Base-by-base conservation (phyloP, 2,113 vertebrate genomes). In the Abramis brama region DNA sequence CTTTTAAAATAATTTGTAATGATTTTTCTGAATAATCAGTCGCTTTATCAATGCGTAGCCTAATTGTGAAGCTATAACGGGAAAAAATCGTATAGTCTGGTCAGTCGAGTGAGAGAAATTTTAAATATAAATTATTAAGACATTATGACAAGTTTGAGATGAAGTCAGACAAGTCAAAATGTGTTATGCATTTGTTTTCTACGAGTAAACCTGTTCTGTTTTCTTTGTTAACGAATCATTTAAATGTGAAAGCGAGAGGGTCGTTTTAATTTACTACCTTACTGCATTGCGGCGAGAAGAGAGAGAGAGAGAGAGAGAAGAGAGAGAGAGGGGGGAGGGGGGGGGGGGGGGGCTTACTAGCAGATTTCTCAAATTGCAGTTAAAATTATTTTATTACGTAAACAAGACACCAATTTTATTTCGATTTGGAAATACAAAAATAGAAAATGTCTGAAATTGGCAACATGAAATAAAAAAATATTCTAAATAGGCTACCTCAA, bases 231-330 rank as follows among this genome's bases (percentile, higher is more conserved):
- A 27, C 10, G 59, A 50, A 47, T n/a, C 27, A 62, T 47, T 52
- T 57, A 36, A 36, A 39, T 66, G 8, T 66, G 71, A 86, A 82
- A 78, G 66, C 25, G 71, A 73, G 71, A 89, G 79, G 30, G 15
- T 86, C 79, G 59, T 50, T 59, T 13, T 30, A 59, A 45, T 89
- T 89, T 89, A 89, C 75, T 85, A 85, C 85, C 77, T 86, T 86
- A 86, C 86, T 89, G 86, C 86, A 89, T 80, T 89, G 88, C 86
- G 88, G 80, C 70, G 86, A 80, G 68, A 15, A 52, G 30, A 55
- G 66, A 36, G 62, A 89, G 62, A 87, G 36, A 87, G 43, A 76
- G 87, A 84, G 60, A 86, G 85, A 89, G n/a, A n/a, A n/a, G n/a
- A n/a, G n/a, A n/a, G n/a, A n/a, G n/a, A n/a, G n/a, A n/a, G n/a